Base-by-base conservation (phyloP, 1,140 invertebrate species). In the Charaxes varanes region DNA sequence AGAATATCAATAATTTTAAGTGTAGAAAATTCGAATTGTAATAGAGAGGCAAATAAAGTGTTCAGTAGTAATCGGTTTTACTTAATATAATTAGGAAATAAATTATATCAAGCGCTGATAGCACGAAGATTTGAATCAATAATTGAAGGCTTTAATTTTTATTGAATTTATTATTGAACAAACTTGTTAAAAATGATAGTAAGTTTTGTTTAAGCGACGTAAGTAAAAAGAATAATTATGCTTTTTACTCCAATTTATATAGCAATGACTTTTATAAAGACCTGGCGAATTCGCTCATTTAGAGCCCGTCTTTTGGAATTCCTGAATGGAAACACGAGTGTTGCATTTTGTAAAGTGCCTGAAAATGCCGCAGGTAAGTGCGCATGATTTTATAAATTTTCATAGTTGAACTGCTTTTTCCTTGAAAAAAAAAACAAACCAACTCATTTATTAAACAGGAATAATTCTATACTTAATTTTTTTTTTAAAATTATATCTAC, bases 201-300 rank as follows among this genome's bases (percentile, higher is more conserved):
- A 4, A 27, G 14, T 26, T 40, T 30, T 13, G 18, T 24, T 35
- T 35, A 6, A 13, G n/a, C 13, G 11, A 34, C 15, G 13, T 1
- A 24, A 7, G 23, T 27, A 21, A 6, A 11, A 22, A 31, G 23
- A 28, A 15, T 48, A 40, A 78, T 46, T 36, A 83, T 83, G 79
- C 62, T 83, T 45, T 76, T 83, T 46, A 80, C 79, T 8, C 74
- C 79, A 24, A 79, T 83, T 55, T 83, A 80, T 41, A 80, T 83
- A 23, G 79, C 79, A 23, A 83, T 83, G 79, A 83, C 79, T 59
- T 83, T 83, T 41, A 79, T 83, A 33, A 80, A 79, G 41, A 76
- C 74, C 47, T 83, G 79, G 79, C 59, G 79, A 10, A 78, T 83
- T 46, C 66, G 79, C 17, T 83, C 79, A 0, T 77, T 80, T 38